phyloP scores from a whole-genome alignment of 92 coral and sea anemone species.

The Desmophyllum pertusum region DNA sequence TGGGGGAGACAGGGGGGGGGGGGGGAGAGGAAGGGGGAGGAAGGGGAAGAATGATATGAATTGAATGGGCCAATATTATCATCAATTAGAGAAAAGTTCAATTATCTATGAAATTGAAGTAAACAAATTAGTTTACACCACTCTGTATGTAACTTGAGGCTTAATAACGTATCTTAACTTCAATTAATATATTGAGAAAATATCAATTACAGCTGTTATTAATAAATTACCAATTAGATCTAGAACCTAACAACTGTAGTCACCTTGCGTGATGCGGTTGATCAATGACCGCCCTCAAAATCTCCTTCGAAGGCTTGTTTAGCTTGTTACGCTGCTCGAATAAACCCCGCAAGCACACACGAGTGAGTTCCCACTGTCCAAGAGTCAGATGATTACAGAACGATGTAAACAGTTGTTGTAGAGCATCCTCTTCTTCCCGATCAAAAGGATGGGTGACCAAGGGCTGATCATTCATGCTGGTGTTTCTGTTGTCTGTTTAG shows the following conservation, averaged over 20 bases:
- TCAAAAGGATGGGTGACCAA: slow-evolving; percentile 75
- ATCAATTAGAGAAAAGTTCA: background rate
- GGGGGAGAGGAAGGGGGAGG: too few relatives aligned
- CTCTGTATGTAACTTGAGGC: too few relatives aligned
- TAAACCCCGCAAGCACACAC: slow-evolving; percentile 80
- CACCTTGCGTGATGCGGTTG: slow-evolving; percentile 82
- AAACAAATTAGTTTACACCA: background rate
- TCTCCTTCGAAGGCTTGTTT: slow-evolving; percentile 75
- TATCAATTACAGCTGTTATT: too few relatives aligned
- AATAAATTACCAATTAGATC: too few relatives aligned
- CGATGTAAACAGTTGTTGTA: slow-evolving; percentile 74
- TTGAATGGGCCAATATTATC: background rate
- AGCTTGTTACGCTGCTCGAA: slow-evolving; percentile 52
- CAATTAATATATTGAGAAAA: too few relatives aligned
- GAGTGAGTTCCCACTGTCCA: slow-evolving; percentile 97
- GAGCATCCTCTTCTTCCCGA: slow-evolving; percentile 61
- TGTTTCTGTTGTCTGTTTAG: background rate
- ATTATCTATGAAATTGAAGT: background rate
- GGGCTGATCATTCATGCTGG: slow-evolving; percentile 53
- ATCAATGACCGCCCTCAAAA: slow-evolving; percentile 83
- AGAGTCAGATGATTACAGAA: slow-evolving; percentile 86
- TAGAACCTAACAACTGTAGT: background rate
- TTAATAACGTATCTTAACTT: too few relatives aligned
- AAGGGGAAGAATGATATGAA: too few relatives aligned
- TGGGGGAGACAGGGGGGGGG: too few relatives aligned